Percentiles rank a stretch among this genome's conserved stretches.
Evolutionary conservation across 2,113 vertebrate species (phyloP).

Genomic region (Podarcis muralis): DNA sequence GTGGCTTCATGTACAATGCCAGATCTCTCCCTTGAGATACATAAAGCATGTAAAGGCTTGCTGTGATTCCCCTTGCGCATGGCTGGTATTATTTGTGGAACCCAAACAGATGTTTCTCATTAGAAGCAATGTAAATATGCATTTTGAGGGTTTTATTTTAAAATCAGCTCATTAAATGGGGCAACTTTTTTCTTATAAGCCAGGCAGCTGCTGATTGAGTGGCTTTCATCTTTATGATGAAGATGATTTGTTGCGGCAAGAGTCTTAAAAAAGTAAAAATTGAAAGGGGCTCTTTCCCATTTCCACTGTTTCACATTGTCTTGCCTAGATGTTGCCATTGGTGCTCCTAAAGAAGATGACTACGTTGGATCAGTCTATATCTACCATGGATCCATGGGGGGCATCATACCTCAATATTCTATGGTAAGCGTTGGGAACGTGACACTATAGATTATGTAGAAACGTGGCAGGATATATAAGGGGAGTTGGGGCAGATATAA

Average conservation of each 20-base stretch:
- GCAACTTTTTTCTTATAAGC: slow-evolving; percentile 6
- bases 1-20: slow-evolving; percentile 14
- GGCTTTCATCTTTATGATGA: neutral
- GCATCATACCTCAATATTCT: slow-evolving; percentile 88
- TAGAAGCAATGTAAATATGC: neutral
- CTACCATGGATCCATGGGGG: slow-evolving; percentile 88
- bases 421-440: slow-evolving; percentile 79
- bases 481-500: neutral
- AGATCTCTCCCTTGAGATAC: neutral
- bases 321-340: slow-evolving; percentile 91
- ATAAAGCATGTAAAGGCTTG: slow-evolving; percentile 10
- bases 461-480: neutral
- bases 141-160: slow-evolving; percentile 28
- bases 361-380: slow-evolving; percentile 91
- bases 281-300: slow-evolving; percentile 1
- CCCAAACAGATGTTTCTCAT: neutral
- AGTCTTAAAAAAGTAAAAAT: slow-evolving; percentile 7
- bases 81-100: neutral
- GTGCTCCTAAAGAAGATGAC: slow-evolving; percentile 93
- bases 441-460: neutral
- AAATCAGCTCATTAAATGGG: slow-evolving; percentile 20
- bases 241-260: slow-evolving; percentile 9
- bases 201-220: neutral
- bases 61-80: neutral
- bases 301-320: slow-evolving; percentile 46